Conservation (phyloP, 2,113 vertebrate genomes). For the Tringa solitaria region DNA sequence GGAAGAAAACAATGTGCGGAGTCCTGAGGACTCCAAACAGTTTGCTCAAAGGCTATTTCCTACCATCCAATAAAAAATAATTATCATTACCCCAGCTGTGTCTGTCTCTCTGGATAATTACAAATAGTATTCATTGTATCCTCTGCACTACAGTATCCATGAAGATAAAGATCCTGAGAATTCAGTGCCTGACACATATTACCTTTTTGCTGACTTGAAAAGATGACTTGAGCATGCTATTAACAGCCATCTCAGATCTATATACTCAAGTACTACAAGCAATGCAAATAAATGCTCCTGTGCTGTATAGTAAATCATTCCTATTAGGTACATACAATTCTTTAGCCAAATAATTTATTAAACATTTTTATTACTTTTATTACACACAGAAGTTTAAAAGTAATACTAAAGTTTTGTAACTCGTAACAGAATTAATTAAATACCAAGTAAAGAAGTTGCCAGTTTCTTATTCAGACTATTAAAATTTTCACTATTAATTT, state of each 20-base stretch:
- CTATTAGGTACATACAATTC: background rate
- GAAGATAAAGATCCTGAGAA: background rate
- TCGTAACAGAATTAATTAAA: background rate
- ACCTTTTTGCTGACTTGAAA: background rate
- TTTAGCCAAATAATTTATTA: background rate
- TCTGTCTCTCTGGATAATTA: background rate
- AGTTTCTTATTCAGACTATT: background rate
- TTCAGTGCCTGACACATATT: background rate
- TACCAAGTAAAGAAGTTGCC: background rate
- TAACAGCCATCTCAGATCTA: background rate
- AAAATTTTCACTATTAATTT: background rate
- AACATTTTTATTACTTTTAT: background rate
- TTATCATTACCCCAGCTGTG: background rate
- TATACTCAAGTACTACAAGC: background rate
- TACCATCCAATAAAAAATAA: background rate
- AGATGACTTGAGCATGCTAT: background rate
- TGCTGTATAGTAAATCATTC: background rate
- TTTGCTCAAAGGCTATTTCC: background rate
- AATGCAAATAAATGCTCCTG: background rate
- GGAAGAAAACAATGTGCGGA: background rate
- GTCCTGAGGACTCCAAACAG: background rate
- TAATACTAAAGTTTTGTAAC: background rate
- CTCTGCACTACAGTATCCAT: background rate
- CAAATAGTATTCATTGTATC: background rate
- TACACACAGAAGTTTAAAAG: background rate